Evolutionary conservation across 2,113 vertebrate species (phyloP).

Genomic region (Microcebus ravelobensis): DNA sequence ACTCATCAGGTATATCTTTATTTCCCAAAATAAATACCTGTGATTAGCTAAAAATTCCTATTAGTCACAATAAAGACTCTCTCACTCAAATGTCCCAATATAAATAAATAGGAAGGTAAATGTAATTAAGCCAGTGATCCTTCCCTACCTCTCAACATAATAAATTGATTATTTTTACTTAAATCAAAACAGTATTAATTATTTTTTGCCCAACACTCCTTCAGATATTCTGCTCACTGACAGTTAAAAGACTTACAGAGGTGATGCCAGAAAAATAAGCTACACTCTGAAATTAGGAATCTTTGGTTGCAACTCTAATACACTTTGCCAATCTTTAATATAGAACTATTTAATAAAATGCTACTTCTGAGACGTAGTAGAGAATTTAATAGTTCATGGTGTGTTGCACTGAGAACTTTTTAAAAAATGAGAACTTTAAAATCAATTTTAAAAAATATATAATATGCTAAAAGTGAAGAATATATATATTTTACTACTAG

Average conservation of each 20-base stretch:
- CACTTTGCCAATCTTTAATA: not conserved
- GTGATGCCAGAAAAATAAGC: not conserved
- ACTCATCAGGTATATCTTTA: slow-evolving; percentile 8
- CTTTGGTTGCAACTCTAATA: not conserved
- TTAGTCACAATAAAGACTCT: slow-evolving; percentile 29
- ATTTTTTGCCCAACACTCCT: not conserved
- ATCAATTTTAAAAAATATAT: not conserved
- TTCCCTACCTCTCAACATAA: slow-evolving; percentile 10
- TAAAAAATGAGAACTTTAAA: slow-evolving; percentile 33
- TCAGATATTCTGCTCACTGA: not conserved
- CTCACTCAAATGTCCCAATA: not conserved
- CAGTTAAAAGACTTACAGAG: not conserved
- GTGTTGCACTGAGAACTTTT: too few relatives aligned
- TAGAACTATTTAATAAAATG: slow-evolving; percentile 23
- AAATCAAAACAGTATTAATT: slow-evolving; percentile 25
- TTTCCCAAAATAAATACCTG: slow-evolving; percentile 47
- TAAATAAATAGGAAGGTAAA: slow-evolving; percentile 37
- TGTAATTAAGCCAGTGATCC: slow-evolving; percentile 32
- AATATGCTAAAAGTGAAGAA: not conserved
- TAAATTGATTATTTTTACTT: not conserved
- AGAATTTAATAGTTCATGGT: not conserved
- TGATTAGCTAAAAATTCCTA: slow-evolving; percentile 22
- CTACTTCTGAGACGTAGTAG: not conserved
- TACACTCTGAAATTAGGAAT: not conserved
- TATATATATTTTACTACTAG: not conserved